phyloP scores from a whole-genome alignment of 2,797 vertebrate genomes.

The Lagodon rhomboides region DNA sequence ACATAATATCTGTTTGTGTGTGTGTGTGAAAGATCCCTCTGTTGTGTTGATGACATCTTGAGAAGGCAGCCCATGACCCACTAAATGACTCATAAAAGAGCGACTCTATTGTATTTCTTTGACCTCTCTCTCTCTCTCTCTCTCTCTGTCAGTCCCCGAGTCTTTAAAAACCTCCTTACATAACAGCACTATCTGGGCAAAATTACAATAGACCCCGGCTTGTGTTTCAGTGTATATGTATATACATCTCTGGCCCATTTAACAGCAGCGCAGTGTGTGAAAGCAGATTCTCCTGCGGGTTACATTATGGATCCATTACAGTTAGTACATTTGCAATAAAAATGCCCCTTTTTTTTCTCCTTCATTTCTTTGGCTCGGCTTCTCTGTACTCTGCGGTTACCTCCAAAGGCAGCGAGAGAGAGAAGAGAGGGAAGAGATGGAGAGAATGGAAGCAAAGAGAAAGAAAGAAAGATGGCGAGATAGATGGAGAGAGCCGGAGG shows the following conservation, averaged over 20 bases:
- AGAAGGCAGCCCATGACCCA: constrained; percentile 64
- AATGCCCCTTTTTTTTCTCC: constrained; percentile 3
- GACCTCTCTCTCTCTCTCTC: constrained; percentile 35
- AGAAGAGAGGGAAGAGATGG: constrained; percentile 5
- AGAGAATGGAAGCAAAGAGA: constrained; percentile 20
- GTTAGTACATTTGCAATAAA: constrained; percentile 40
- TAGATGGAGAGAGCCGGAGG: constrained; percentile 61
- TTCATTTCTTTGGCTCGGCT: constrained; percentile 2
- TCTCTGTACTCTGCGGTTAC: constrained; percentile 36
- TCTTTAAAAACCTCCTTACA: constrained; percentile 51
- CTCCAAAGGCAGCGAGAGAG: constrained; percentile 38
- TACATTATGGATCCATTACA: constrained; percentile 50
- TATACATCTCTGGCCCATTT: constrained; percentile 49
- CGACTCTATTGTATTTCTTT: constrained; percentile 55
- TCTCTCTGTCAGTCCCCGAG: constrained; percentile 22
- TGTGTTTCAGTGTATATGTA: constrained; percentile 45
- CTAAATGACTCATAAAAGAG: constrained; percentile 64
- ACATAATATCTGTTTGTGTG: constrained; percentile 72
- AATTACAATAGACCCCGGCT: constrained; percentile 42
- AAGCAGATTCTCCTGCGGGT: constrained; percentile 50
- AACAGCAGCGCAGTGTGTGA: constrained; percentile 4
- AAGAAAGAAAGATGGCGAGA: constrained; percentile 45
- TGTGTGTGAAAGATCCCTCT: constrained; percentile 65
- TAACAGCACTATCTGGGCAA: constrained; percentile 33
- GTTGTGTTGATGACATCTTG: constrained; percentile 70